phyloP scores from a whole-genome alignment of 2,113 vertebrate species.

The Epinephelus cyanopodus region DNA sequence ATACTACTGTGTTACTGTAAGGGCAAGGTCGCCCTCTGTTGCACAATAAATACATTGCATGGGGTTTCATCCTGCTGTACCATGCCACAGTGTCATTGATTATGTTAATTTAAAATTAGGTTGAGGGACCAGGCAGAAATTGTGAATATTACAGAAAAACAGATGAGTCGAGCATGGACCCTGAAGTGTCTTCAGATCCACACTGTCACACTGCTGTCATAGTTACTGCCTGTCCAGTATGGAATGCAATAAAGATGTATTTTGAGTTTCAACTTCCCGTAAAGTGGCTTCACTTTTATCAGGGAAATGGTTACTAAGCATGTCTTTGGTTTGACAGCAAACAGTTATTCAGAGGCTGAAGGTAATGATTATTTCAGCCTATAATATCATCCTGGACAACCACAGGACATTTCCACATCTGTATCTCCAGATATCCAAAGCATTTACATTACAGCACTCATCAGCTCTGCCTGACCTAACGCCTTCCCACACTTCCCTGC shows the following conservation, averaged over 20 bases:
- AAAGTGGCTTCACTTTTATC: neutral
- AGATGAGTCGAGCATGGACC: neutral
- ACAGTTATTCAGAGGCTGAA: neutral
- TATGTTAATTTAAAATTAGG: neutral
- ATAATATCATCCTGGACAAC: neutral
- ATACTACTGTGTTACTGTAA: neutral
- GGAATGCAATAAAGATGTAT: neutral
- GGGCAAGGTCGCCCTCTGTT: constrained; percentile 58
- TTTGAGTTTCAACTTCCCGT: neutral
- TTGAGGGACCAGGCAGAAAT: neutral
- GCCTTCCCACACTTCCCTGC: neutral
- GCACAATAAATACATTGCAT: constrained; percentile 2
- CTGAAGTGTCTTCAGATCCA: neutral
- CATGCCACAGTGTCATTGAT: neutral
- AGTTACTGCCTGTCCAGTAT: neutral
- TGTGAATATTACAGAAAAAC: neutral
- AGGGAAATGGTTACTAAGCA: neutral
- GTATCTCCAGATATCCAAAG: neutral
- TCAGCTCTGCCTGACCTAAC: neutral
- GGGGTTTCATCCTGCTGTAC: neutral
- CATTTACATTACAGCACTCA: neutral
- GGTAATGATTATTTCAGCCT: neutral
- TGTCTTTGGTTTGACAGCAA: neutral
- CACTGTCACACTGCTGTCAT: no score
- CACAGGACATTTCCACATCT: neutral